These are phyloP conservation scores for Eufriesea mexicana DNA, from an alignment of 1,140 invertebrate species.

Conservation along the genomic window DNA sequence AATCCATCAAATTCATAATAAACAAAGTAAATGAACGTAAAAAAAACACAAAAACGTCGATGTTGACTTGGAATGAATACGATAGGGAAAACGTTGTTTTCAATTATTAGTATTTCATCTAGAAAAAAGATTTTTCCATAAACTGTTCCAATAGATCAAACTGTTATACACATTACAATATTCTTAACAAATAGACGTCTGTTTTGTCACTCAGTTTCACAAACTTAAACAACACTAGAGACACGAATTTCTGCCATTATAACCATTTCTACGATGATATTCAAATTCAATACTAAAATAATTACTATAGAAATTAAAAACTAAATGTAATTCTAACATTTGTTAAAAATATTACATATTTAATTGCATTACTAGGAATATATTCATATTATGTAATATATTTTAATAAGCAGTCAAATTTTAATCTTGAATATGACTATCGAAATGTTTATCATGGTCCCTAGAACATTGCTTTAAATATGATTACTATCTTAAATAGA, in stretches of 20 bases:
- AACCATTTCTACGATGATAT: constrained; percentile 67
- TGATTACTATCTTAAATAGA: neutral
- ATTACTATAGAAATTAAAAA: too few species aligned
- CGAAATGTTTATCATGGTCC: constrained; percentile 9
- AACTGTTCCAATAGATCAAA: constrained; percentile 33
- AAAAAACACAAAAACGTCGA: constrained; percentile 68
- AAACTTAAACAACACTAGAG: constrained; percentile 74
- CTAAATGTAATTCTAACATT: neutral
- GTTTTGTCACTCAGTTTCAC: constrained; percentile 68
- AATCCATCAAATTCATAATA: constrained; percentile 63
- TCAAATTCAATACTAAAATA: constrained; percentile 61
- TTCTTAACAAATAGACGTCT: constrained; percentile 59
- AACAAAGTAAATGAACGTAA: constrained; percentile 67
- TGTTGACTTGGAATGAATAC: constrained; percentile 58
- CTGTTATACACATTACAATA: constrained; percentile 58
- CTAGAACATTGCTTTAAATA: neutral
- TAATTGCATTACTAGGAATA: neutral
- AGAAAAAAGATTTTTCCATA: constrained; percentile 31
- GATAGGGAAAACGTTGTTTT: constrained; percentile 35
- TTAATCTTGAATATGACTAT: constrained; percentile 43
- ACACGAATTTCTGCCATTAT: constrained; percentile 74
- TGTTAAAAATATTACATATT: neutral
- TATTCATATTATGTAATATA: neutral
- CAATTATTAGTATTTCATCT: constrained; percentile 2
- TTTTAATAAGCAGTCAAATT: neutral